Percentiles rank a stretch among this genome's conserved stretches.
Evolutionary conservation across 2,888 invertebrate genomes (phyloP).

Genomic region (Lottia scabra): DNA sequence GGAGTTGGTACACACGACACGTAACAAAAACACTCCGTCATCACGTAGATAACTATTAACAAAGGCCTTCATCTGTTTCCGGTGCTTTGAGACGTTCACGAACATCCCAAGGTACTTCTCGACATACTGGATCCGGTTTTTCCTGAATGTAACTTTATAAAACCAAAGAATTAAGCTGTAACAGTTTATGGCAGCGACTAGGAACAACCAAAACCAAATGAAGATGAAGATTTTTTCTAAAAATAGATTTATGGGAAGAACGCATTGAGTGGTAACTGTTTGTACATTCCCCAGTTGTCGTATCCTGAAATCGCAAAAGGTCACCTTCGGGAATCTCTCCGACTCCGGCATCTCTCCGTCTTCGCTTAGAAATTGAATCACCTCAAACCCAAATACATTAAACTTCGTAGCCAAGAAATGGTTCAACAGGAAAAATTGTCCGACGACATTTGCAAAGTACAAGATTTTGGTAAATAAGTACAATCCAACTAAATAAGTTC

Average conservation of each 20-base stretch:
- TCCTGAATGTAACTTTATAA: background rate
- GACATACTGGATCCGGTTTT: background rate
- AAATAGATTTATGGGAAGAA: background rate
- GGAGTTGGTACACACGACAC: background rate
- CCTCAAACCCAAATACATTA: background rate
- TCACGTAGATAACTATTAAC: background rate
- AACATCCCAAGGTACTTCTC: background rate
- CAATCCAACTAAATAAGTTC: background rate
- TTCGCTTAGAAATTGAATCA: background rate
- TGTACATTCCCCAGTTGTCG: background rate
- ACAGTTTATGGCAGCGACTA: background rate
- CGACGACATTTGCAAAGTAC: background rate
- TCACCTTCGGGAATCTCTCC: background rate
- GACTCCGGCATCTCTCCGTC: background rate
- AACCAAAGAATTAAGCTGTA: background rate
- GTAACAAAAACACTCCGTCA: background rate
- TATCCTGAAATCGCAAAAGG: background rate
- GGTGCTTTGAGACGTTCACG: background rate
- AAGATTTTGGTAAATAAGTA: background rate
- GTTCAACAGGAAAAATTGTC: background rate
- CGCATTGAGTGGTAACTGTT: background rate
- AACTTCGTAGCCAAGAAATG: background rate
- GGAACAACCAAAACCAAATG: conserved; percentile 1
- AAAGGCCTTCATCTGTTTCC: background rate
- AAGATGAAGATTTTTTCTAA: background rate